phyloP scores from a whole-genome alignment of 2,113 vertebrate species.

The Hydropotes inermis region DNA sequence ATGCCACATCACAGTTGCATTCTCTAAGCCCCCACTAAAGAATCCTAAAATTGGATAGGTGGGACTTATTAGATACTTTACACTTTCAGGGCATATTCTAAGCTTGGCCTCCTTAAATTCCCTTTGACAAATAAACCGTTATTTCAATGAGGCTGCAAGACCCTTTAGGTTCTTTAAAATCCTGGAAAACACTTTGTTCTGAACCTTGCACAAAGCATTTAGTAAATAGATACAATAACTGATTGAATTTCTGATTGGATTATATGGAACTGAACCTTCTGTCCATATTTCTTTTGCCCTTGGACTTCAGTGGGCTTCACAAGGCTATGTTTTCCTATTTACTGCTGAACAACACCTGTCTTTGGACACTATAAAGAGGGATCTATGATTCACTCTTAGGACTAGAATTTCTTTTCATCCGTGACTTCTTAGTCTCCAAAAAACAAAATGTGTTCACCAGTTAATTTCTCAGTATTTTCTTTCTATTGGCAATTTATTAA shows the following conservation, averaged over 20 bases:
- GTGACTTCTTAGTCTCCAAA: neutral
- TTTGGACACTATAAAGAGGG: neutral
- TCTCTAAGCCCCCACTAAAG: neutral
- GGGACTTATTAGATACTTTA: neutral
- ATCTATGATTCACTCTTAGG: neutral
- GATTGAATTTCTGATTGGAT: neutral
- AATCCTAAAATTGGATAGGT: neutral
- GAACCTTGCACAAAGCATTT: neutral
- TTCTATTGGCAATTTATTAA: neutral
- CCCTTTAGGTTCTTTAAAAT: constrained; percentile 9
- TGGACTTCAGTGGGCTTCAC: neutral
- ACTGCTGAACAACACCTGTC: neutral
- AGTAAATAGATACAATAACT: constrained; percentile 26
- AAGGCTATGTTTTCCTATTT: neutral
- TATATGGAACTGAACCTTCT: constrained; percentile 1
- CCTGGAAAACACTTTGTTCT: constrained; percentile 52
- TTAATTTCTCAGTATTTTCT: constrained; percentile 19
- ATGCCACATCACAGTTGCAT: neutral
- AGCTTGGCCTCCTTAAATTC: neutral
- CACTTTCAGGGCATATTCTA: neutral
- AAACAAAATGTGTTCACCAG: neutral
- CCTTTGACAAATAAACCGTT: neutral
- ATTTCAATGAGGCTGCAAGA: neutral
- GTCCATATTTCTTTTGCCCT: neutral
- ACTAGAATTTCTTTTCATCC: constrained; percentile 13